Conservation (phyloP, 2,797 vertebrate species). For the Natrix natrix region DNA sequence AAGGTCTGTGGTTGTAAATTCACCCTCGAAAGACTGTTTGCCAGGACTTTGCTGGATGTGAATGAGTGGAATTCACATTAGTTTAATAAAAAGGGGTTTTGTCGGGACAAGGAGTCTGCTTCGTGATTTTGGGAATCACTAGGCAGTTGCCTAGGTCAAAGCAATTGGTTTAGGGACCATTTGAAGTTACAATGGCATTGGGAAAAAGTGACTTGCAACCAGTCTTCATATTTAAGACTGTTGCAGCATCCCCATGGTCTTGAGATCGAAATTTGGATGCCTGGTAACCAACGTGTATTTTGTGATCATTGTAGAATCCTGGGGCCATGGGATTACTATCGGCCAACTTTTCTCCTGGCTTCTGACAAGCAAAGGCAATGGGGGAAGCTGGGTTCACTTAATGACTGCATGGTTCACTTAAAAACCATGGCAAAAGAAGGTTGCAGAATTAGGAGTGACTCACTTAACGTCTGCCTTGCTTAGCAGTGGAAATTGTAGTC, state of each 20-base stretch:
- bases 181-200: not conserved
- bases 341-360: not conserved
- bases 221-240: not conserved
- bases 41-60: no score
- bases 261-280: not conserved
- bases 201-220: not conserved
- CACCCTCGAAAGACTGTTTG: no score
- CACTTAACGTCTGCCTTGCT: not conserved
- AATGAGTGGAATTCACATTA: no score
- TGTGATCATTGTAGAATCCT: not conserved
- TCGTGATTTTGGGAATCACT: no score
- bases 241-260: not conserved
- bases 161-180: not conserved
- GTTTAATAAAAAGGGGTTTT: no score
- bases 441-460: not conserved
- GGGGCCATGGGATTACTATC: not conserved
- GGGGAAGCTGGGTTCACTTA: not conserved
- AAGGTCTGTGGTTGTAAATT: no score
- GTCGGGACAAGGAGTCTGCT: no score
- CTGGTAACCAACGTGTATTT: not conserved
- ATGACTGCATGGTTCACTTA: not conserved
- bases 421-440: not conserved
- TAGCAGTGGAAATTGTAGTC: not conserved
- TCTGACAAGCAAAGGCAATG: not conserved
- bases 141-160: no score